Evolutionary conservation across 2,888 invertebrate species (phyloP).

Genomic region (Acleris holmiana): DNA sequence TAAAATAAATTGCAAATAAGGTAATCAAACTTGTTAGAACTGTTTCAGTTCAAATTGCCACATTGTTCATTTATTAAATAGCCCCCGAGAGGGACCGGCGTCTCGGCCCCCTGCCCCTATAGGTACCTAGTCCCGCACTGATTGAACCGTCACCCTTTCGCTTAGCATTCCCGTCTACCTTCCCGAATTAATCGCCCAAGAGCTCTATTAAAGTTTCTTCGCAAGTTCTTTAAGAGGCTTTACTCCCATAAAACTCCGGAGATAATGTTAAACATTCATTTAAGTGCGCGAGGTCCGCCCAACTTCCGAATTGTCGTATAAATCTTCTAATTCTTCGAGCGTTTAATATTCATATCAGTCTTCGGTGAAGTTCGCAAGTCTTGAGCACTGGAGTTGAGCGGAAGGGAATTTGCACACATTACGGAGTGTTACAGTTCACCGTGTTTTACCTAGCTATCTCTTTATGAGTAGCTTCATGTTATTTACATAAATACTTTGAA

Average conservation of each 20-base stretch:
- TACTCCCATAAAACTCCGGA: constrained; percentile 76
- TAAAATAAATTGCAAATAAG: too few species aligned
- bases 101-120: background rate
- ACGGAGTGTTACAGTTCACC: constrained; percentile 2
- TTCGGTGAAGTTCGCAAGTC: constrained; percentile 39
- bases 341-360: constrained; percentile 84
- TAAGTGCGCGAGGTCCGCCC: constrained; percentile 69
- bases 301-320: constrained; percentile 79
- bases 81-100: background rate
- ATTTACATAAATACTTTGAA: too few species aligned
- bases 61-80: constrained; percentile 3
- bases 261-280: constrained; percentile 85
- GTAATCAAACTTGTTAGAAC: constrained; percentile 4
- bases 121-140: constrained; percentile 17
- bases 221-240: constrained; percentile 78
- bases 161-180: constrained; percentile 79
- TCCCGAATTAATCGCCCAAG: constrained; percentile 81
- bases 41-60: constrained; percentile 1
- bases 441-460: background rate
- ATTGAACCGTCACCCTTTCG: constrained; percentile 64
- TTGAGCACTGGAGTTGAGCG: background rate
- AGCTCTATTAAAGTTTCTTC: constrained; percentile 83
- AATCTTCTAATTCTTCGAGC: constrained; percentile 81
- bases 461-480: too few species aligned
- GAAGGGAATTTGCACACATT: constrained; percentile 24